Evolutionary conservation across 92 coral and sea anemone species (phyloP), one percentile per base, ranked within the genome.

Genomic region (Actinostola sp.): DNA sequence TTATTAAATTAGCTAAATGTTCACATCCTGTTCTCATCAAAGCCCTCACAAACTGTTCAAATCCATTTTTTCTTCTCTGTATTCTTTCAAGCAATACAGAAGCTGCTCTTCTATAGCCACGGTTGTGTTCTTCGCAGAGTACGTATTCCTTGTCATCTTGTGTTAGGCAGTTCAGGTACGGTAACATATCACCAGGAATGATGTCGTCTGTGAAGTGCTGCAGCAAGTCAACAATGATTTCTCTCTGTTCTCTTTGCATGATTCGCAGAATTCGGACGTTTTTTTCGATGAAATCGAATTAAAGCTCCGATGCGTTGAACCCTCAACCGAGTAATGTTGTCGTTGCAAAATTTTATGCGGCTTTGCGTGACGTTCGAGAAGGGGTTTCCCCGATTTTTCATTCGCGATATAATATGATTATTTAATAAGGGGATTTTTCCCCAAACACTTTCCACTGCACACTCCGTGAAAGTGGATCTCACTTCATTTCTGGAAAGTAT

Each of bases 21-120:
- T 16, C 16, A 8, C 61, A 62, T 11, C 81, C 81, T 16, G 81
- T 63, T 32, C 34, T 17, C 7, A 24, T 28, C 58, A 75, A 50
- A 32, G 81, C 81, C 25, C 44, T 28, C 0, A 75, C n/a, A 48
- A 75, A 54, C 52, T 75, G 73, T 0, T 35, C 44, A 39, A 76
- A 38, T 0, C 82, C 74, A 53, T 76, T 19, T 30, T 36, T 30
- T 35, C 72, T 46, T 35, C 73, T 32, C 51, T 64, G 39, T 8
- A 76, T 0, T 48, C 72, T 52, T 12, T 76, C 82, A 15, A 76
- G 0, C n/a, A 76, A 53, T 14, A 52, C 23, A 23, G 21, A 0
- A 17, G 82, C 42, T 12, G 82, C 82, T 76, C 23, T 63, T n/a
- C 61, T 76, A 43, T 62, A 41, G 11, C 82, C 82, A 46, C 24